Conservation (phyloP, 1,140 invertebrate genomes). For the Philopotamus ludificatus region DNA sequence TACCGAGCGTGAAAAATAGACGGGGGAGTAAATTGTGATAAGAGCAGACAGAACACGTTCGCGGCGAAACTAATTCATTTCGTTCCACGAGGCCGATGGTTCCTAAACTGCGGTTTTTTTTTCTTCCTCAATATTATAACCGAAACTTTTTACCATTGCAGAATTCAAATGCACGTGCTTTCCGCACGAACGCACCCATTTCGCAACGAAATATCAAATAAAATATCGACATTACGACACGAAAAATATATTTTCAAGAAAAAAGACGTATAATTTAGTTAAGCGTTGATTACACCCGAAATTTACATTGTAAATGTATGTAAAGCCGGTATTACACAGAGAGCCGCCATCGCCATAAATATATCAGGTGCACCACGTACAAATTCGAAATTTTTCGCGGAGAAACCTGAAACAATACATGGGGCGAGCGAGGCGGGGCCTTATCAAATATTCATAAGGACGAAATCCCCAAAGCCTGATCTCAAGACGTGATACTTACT, state of each 20-base stretch:
- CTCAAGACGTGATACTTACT: slow-evolving; percentile 21
- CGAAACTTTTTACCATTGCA: no score
- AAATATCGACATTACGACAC: no score
- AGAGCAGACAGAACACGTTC: slow-evolving; percentile 23
- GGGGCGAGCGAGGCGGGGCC: neutral
- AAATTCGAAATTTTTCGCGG: slow-evolving; percentile 16
- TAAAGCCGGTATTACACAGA: no score
- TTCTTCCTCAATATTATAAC: no score
- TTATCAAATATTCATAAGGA: slow-evolving; percentile 25
- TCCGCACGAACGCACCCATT: neutral
- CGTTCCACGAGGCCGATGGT: neutral
- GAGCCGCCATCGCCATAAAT: no score
- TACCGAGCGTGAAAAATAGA: slow-evolving; percentile 21
- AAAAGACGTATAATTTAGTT: no score
- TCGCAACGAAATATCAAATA: neutral
- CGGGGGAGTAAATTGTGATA: slow-evolving; percentile 21
- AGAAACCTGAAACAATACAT: slow-evolving; percentile 18
- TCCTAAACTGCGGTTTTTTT: neutral
- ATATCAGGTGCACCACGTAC: neutral
- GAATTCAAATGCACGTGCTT: neutral
- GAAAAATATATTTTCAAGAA: no score
- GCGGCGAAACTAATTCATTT: slow-evolving; percentile 23
- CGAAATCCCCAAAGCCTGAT: slow-evolving; percentile 21
- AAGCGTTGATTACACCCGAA: no score
- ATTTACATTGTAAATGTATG: no score